These are phyloP conservation scores for Clunio marinus DNA, from an alignment of 2,888 invertebrate genomes.

Conservation along the genomic window DNA sequence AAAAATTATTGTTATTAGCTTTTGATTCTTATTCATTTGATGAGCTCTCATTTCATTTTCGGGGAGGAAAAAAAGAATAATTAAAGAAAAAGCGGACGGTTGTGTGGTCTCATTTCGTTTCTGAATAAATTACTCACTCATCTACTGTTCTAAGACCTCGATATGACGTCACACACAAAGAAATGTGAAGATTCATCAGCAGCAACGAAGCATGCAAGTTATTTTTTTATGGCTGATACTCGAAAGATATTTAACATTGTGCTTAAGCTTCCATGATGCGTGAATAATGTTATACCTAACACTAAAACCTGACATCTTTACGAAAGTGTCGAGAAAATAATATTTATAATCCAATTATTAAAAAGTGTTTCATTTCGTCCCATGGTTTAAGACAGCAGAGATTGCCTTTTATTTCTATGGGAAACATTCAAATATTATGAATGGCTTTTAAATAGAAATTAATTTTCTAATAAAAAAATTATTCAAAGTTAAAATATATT, in stretches of 20 bases:
- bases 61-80: too few relatives aligned
- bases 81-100: constrained; percentile 2
- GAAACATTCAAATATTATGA: too few relatives aligned
- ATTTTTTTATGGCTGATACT: not conserved
- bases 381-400: too few relatives aligned
- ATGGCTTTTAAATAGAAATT: too few relatives aligned
- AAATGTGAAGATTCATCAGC: not conserved
- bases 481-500: too few relatives aligned
- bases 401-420: too few relatives aligned
- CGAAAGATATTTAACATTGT: not conserved
- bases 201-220: not conserved
- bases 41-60: not conserved
- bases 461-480: too few relatives aligned
- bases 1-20: constrained; percentile 22
- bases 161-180: not conserved
- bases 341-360: constrained; percentile 39
- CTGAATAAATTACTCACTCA: constrained; percentile 13
- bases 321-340: constrained; percentile 38
- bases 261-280: constrained; percentile 38
- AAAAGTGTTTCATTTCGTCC: not conserved
- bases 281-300: constrained; percentile 36
- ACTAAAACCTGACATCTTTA: constrained; percentile 37
- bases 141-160: too few relatives aligned
- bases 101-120: not conserved
- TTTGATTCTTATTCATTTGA: not conserved